A percentile compares a stretch with the other conserved stretches of the same genome.
These are phyloP conservation scores for Camponotus vicinus DNA, from an alignment of 1,140 invertebrate species.

Conservation along the genomic window DNA sequence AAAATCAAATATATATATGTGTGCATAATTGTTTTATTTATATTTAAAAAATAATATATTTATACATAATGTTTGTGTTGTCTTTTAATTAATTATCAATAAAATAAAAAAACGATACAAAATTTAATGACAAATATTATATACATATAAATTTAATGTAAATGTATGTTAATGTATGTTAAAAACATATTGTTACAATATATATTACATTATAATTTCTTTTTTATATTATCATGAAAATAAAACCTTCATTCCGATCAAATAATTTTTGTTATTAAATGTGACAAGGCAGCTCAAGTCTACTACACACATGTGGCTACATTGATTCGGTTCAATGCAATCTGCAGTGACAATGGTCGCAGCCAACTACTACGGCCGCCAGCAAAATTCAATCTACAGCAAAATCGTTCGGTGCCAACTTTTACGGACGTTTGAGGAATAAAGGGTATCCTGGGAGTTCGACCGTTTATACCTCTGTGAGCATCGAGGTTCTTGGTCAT, in stretches of 20 bases:
- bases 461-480: slow-evolving; percentile 29
- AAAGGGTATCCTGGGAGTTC: slow-evolving; percentile 28
- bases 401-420: slow-evolving; percentile 68
- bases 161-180: background rate
- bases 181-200: background rate
- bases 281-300: slow-evolving; percentile 1
- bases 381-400: slow-evolving; percentile 79
- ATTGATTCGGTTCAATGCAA: slow-evolving; percentile 55
- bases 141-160: background rate
- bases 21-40: too few species aligned
- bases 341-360: slow-evolving; percentile 66
- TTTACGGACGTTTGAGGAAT: slow-evolving; percentile 54
- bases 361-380: slow-evolving; percentile 68
- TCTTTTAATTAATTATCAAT: background rate
- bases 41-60: too few species aligned
- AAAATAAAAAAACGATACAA: background rate
- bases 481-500: slow-evolving; percentile 24
- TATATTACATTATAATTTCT: background rate
- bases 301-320: slow-evolving; percentile 30
- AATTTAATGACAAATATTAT: slow-evolving; percentile 8
- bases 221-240: background rate
- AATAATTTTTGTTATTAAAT: slow-evolving; percentile 15
- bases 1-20: too few species aligned
- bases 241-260: background rate
- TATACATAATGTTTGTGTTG: too few species aligned